These are phyloP conservation scores for Sebastes cheni DNA, from an alignment of 2,797 vertebrate species.

Conservation along the genomic window DNA sequence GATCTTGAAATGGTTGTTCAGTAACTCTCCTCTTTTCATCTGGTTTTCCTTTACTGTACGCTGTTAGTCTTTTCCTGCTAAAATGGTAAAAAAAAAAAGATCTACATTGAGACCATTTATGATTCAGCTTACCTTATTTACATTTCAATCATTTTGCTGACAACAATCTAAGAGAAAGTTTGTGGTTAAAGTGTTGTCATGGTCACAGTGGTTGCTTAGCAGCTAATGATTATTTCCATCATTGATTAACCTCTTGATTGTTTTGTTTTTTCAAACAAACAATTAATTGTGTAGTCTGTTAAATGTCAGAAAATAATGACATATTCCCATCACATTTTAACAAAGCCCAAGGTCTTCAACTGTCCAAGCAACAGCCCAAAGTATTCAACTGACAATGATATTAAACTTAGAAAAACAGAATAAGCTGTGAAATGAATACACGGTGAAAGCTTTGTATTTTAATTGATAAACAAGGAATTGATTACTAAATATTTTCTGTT, in stretches of 20 bases:
- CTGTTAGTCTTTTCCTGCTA: not conserved
- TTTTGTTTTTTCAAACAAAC: not conserved
- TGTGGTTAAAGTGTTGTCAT: not conserved
- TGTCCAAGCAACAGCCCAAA: not conserved
- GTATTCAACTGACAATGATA: not conserved
- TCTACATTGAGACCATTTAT: not conserved
- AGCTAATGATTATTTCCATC: not conserved
- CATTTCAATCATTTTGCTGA: not conserved
- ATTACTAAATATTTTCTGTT: not conserved
- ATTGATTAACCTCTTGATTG: not conserved
- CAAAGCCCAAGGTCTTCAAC: not conserved
- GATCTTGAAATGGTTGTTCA: not conserved
- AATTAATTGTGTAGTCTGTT: not conserved
- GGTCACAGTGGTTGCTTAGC: not conserved
- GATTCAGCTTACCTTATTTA: slow-evolving; percentile 7
- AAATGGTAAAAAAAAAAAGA: not conserved
- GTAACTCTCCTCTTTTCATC: not conserved
- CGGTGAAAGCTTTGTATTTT: not conserved
- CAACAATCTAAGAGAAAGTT: not conserved
- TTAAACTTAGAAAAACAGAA: not conserved
- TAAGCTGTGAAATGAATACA: not conserved
- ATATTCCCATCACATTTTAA: not conserved
- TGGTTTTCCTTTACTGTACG: not conserved
- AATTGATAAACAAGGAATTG: not conserved
- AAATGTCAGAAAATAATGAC: not conserved